Conservation (phyloP, 1,140 invertebrate genomes). For the Bemisia tabaci region DNA sequence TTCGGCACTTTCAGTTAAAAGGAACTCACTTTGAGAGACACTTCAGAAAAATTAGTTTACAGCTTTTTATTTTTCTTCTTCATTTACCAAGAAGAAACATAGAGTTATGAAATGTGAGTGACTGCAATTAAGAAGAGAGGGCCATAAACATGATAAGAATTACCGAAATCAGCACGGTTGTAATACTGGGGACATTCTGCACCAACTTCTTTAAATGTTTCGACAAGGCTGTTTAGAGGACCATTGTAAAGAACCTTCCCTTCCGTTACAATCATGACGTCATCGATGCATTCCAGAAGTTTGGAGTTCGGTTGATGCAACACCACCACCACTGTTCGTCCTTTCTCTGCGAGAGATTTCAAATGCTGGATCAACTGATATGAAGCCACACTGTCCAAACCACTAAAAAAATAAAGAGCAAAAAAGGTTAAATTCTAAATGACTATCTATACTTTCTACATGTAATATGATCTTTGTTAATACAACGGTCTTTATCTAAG, state of each 20-base stretch:
- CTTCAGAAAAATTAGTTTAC: no score
- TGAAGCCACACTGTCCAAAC: slow-evolving; percentile 58
- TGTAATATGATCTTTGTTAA: no score
- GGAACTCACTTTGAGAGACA: no score
- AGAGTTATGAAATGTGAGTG: no score
- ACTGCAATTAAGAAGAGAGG: no score
- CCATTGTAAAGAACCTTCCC: slow-evolving; percentile 46
- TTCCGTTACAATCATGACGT: slow-evolving; percentile 41
- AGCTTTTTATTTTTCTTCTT: no score
- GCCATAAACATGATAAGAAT: no score
- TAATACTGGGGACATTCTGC: slow-evolving; percentile 48
- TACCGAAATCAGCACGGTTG: slow-evolving; percentile 52
- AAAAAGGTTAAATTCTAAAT: no score
- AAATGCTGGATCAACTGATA: slow-evolving; percentile 52
- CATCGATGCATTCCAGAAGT: slow-evolving; percentile 56
- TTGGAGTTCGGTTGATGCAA: slow-evolving; percentile 82
- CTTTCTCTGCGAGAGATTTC: slow-evolving; percentile 49
- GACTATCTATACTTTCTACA: no score
- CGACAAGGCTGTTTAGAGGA: slow-evolving; percentile 35
- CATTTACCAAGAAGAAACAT: no score
- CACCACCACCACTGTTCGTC: slow-evolving; percentile 66
- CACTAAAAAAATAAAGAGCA: slow-evolving; percentile 36
- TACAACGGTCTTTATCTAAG: no score
- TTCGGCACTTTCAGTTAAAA: no score
- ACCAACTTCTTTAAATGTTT: slow-evolving; percentile 35